Percentiles rank a stretch among this genome's conserved stretches.
These are phyloP conservation scores for Theropithecus gelada DNA, from an alignment of 2,113 vertebrate species.

Conservation along the genomic window DNA sequence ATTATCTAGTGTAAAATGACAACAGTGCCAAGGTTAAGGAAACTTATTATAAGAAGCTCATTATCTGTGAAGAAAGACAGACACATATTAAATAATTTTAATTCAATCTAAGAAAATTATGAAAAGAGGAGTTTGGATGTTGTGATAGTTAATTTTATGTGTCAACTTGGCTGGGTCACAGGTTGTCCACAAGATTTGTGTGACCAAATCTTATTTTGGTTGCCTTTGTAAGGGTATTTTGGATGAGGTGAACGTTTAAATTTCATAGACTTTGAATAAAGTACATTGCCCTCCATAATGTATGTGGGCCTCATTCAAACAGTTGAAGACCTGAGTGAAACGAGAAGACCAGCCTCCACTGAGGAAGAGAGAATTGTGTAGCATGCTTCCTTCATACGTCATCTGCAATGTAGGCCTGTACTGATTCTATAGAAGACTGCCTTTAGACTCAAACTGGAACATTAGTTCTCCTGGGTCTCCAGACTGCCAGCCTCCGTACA, in stretches of 20 bases:
- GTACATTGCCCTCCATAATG: neutral
- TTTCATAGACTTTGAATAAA: neutral
- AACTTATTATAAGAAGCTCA: neutral
- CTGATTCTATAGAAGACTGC: neutral
- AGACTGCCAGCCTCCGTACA: neutral
- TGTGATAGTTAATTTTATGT: neutral
- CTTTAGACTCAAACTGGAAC: neutral
- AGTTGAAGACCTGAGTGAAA: neutral
- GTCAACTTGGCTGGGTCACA: neutral
- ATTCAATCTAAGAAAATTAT: neutral
- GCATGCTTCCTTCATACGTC: neutral
- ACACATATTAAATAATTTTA: neutral
- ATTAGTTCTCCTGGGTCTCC: neutral
- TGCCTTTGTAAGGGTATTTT: neutral
- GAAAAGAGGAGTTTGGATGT: neutral
- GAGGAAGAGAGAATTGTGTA: neutral
- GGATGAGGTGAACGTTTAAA: neutral
- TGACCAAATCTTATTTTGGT: neutral
- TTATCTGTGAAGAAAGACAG: neutral
- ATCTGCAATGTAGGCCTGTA: neutral
- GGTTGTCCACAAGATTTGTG: neutral
- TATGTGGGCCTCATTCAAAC: neutral
- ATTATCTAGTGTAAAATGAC: neutral
- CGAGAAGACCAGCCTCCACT: neutral
- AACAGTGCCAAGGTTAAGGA: neutral